Base-by-base conservation (phyloP, 2,113 vertebrate genomes). In the Pyxicephalus adspersus region DNA sequence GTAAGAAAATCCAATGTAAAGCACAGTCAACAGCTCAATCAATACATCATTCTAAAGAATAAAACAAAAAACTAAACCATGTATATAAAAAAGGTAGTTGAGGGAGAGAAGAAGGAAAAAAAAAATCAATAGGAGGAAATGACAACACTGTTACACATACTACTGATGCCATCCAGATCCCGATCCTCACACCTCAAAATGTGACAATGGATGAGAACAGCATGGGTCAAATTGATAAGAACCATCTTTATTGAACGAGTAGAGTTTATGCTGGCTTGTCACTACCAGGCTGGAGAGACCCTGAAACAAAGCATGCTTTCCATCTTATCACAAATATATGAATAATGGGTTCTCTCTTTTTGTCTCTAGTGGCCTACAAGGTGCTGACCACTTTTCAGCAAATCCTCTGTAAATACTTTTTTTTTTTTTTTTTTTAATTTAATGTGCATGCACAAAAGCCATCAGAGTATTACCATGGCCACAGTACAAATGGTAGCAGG, bases 141-240 rank as follows among this genome's bases (percentile, higher is more conserved):
- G 61, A 71, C 80, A 75, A 75, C 22, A 68, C 68, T 72, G 78
- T 73, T 81, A 81, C 61, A 82, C 75, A 82, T 58, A 74, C 80
- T 57, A 66, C 80, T 75, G 80, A 75, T 66, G 71, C 51, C 61
- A 58, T 75, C 60, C 80, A 64, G 80, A 58, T 31, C 71, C 61
- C 58, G 70, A 81, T 58, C 70, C 70, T 82, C 71, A 74, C 80
- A 82, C 61, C 80, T 75, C 52, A 58, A 75, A 71, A 80, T 80
- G 66, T 80, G 78, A 80, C 78, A 80, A 80, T 72, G 79, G 68
- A 73, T 20, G 25, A 74, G 67, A 73, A 29, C 79, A 81, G 80
- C 71, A 82, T 54, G 58, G 70, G 70, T 75, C 80, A 82, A 75
- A 82, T 82, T 61, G 64, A 75, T 82, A 82, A 81, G 71, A 50